Percentiles rank a stretch among this genome's conserved stretches.
These are phyloP conservation scores for Drosophila jambulina DNA, from an alignment of 1,140 invertebrate genomes.

Conservation along the genomic window DNA sequence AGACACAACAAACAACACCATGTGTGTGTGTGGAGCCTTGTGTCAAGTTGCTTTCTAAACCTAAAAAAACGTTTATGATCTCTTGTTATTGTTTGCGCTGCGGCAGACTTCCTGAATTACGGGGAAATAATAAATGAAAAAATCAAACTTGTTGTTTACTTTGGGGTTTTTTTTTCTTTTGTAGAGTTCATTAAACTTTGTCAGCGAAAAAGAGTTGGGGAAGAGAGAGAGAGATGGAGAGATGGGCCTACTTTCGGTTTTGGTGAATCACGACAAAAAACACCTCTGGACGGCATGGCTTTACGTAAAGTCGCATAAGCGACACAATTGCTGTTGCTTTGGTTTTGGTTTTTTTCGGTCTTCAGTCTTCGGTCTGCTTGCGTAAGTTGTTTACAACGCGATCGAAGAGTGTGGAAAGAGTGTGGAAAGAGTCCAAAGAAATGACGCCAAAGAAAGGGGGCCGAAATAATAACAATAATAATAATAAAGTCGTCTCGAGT, in stretches of 20 bases:
- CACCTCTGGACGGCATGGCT: constrained; percentile 34
- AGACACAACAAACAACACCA: background rate
- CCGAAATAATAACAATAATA: constrained; percentile 29
- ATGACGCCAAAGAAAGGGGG: constrained; percentile 35
- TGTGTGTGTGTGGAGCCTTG: background rate
- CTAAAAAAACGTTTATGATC: constrained; percentile 35
- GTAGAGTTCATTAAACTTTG: constrained; percentile 58
- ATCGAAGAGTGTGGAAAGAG: constrained; percentile 63
- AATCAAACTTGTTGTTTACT: constrained; percentile 58
- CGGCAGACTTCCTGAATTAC: constrained; percentile 55
- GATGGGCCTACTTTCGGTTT: constrained; percentile 68
- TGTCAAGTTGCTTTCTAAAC: constrained; percentile 58
- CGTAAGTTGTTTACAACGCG: constrained; percentile 79
- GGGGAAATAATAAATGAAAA: constrained; percentile 33
- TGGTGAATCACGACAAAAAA: constrained; percentile 60
- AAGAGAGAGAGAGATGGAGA: constrained; percentile 1
- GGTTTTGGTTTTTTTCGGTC: constrained; percentile 25
- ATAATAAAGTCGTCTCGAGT: constrained; percentile 36
- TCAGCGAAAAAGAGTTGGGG: background rate
- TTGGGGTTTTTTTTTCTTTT: background rate
- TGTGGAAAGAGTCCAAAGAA: constrained; percentile 15
- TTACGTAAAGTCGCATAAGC: constrained; percentile 74
- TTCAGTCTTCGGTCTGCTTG: constrained; percentile 45
- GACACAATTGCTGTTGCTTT: constrained; percentile 55
- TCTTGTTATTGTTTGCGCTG: constrained; percentile 40